These are phyloP conservation scores for Oreochromis grahami DNA, from an alignment of 2,797 vertebrate genomes.

Conservation along the genomic window DNA sequence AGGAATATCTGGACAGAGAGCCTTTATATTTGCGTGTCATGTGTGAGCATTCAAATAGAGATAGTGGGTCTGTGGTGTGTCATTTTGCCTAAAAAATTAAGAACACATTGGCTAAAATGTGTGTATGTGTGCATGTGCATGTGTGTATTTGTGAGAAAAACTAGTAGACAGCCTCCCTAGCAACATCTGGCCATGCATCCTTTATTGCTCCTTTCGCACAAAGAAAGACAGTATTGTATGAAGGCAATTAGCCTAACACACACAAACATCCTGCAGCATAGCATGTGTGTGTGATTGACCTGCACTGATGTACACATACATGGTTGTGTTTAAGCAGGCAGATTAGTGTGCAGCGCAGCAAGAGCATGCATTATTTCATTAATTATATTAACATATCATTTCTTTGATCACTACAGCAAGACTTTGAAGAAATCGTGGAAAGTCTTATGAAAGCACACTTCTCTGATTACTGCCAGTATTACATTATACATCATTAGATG, in stretches of 20 bases:
- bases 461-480: neutral
- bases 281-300: conserved; percentile 8
- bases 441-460: neutral
- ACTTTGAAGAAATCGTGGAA: neutral
- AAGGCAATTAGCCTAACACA: conserved; percentile 57
- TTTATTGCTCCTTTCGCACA: conserved; percentile 53
- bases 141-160: conserved; percentile 26
- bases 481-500: neutral
- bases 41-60: conserved; percentile 48
- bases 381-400: neutral
- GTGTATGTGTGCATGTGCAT: neutral
- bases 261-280: conserved; percentile 47
- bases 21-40: conserved; percentile 46
- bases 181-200: conserved; percentile 75
- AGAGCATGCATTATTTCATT: neutral
- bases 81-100: conserved; percentile 70
- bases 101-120: conserved; percentile 67
- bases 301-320: neutral
- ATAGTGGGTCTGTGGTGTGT: conserved; percentile 69
- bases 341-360: neutral
- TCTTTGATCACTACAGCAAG: neutral
- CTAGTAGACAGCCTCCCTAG: conserved; percentile 50
- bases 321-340: neutral
- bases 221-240: conserved; percentile 80
- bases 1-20: conserved; percentile 44